A percentile compares a stretch with the other conserved stretches of the same genome.
These are phyloP conservation scores for Lytechinus pictus DNA, from an alignment of 35 echinoderm and acorn worm genomes.

Conservation along the genomic window DNA sequence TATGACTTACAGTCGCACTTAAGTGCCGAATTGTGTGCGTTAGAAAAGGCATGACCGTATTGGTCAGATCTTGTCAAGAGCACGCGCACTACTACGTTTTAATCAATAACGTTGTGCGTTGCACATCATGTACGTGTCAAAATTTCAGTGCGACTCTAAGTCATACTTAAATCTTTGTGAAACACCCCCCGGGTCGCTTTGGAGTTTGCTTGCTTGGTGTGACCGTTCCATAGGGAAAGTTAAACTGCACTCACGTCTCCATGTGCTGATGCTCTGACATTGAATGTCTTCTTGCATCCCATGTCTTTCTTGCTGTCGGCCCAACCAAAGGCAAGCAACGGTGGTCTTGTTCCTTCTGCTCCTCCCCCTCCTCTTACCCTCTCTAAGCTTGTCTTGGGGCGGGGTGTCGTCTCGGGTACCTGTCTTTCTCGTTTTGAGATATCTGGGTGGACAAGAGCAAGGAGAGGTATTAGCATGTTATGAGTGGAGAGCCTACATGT, in stretches of 20 bases:
- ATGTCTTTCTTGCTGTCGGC: slow-evolving; percentile 64
- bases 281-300: slow-evolving; percentile 77
- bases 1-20: too few species aligned
- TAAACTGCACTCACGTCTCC: slow-evolving; percentile 14
- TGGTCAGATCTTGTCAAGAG: too few species aligned
- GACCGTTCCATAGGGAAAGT: too few species aligned
- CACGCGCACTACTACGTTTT: too few species aligned
- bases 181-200: too few species aligned
- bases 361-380: background rate
- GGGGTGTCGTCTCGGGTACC: background rate
- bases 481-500: background rate
- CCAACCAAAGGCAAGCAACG: slow-evolving; percentile 84
- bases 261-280: slow-evolving; percentile 78
- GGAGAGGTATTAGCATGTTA: background rate
- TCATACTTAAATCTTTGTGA: too few species aligned
- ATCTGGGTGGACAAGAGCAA: background rate
- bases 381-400: background rate
- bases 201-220: too few species aligned
- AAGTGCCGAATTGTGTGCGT: too few species aligned
- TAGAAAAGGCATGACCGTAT: too few species aligned
- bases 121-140: too few species aligned
- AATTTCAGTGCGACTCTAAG: too few species aligned
- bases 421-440: background rate
- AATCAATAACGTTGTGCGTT: too few species aligned
- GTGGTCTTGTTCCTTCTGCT: slow-evolving; percentile 27